Evolutionary conservation across 2,888 invertebrate species (phyloP), one percentile per base, ranked within the genome.

Genomic region (Germaria angustata): DNA sequence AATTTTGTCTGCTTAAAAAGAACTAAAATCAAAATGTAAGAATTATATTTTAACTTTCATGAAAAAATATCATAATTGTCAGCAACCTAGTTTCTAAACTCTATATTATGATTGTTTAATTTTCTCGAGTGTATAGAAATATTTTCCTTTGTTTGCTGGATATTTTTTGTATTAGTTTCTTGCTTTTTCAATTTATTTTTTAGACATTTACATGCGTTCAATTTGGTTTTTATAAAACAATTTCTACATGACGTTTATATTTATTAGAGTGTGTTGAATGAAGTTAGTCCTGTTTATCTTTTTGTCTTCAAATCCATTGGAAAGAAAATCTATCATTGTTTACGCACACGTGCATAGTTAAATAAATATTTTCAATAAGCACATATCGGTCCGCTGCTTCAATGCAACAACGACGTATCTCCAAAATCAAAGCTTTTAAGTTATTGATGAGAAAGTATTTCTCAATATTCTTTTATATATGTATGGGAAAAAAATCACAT

Each of bases 221-320:
- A 53, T 61, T 69, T 63, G 51, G 34, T 44, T 55, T 73, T 55
- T 55, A 36, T 32, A 51, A 68, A 65, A 46, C 46, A 69, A 65
- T 65, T 57, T 78, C 46, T 65, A 39, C 46, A 71, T 71, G 78
- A 71, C 55, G 13, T 61, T 66, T 76, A 41, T 68, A 53, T 77
- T 44, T 69, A 46, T 69, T 69, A 24, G 20, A 53, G 20, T 53
- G 9, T 36, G 49, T 32, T 57, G 34, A 36, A 36, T 46, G 4
- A 28, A 28, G 3, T 28, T 28, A 28, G n/a, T 28, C 6, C n/a
- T n/a, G n/a, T n/a, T n/a, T n/a, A 28, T 28, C 4, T 15, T 49
- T 24, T 24, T 57, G 6, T n/a, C 41, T 44, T 11, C 8, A 34
- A 32, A 28, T 46, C 49, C 8, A 22, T 8, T 28, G 49, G 9